Evolutionary conservation across 2,888 invertebrate genomes (phyloP).

Genomic region (Spisula solida): DNA sequence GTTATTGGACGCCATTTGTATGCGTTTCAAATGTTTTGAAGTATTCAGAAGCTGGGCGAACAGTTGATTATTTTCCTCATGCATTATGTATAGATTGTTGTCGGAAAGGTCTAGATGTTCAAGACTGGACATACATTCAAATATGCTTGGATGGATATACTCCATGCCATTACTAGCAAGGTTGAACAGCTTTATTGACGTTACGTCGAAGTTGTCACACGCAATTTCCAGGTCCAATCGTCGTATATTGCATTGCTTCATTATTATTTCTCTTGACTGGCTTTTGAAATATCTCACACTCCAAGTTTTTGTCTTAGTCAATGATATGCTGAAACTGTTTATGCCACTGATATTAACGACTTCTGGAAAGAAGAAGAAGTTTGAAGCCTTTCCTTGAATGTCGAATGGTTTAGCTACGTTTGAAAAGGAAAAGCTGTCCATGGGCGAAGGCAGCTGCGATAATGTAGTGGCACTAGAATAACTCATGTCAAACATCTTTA

Average conservation of each 20-base stretch:
- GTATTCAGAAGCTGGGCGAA: background rate
- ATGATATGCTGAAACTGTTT: background rate
- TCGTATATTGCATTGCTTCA: background rate
- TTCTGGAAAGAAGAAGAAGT: background rate
- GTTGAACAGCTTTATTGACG: background rate
- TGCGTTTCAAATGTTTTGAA: background rate
- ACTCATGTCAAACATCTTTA: background rate
- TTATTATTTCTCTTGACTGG: background rate
- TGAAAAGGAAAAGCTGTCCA: background rate
- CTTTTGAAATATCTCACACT: background rate
- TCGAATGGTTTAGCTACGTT: background rate
- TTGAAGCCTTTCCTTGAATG: no score
- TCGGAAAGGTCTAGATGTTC: conserved; percentile 25
- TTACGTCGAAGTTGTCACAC: background rate
- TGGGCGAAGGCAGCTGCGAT: background rate
- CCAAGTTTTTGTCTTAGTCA: background rate
- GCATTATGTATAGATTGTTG: conserved; percentile 20
- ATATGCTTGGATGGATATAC: conserved; percentile 12
- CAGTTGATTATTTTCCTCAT: background rate
- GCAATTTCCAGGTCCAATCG: background rate
- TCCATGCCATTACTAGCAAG: conserved; percentile 16
- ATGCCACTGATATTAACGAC: conserved; percentile 2
- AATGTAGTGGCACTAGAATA: background rate
- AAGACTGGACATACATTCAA: background rate
- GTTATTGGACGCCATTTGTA: background rate